phyloP scores from a whole-genome alignment of 2,113 vertebrate species.

The Monarcha castaneiventris region DNA sequence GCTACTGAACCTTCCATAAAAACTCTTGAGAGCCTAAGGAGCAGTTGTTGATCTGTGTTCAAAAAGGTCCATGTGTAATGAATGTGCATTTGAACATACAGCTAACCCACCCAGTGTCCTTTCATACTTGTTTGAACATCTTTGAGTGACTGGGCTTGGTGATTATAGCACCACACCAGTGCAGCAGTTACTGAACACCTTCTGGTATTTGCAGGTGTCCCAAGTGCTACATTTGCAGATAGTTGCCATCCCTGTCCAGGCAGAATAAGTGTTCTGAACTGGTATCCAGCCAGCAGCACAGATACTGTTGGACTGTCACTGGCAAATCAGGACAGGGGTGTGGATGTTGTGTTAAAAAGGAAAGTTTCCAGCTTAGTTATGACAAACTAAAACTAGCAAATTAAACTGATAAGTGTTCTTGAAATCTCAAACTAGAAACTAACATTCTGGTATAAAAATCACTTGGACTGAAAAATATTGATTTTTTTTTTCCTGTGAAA shows the following conservation, averaged over 20 bases:
- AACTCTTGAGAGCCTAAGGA: neutral
- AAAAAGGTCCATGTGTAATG: neutral
- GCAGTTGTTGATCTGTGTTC: neutral
- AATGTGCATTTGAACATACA: neutral
- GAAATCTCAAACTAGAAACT: neutral
- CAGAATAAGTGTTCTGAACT: neutral
- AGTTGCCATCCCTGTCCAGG: neutral
- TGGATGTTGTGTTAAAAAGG: neutral
- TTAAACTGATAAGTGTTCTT: neutral
- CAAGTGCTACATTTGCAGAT: neutral
- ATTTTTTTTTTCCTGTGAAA: constrained; percentile 14
- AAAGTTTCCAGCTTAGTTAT: neutral
- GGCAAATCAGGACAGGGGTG: neutral
- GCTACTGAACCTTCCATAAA: neutral
- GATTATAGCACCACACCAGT: neutral
- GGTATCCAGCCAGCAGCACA: neutral
- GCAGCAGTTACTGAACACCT: neutral
- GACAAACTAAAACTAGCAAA: neutral
- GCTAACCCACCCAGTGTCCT: neutral
- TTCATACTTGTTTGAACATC: neutral
- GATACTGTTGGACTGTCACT: neutral
- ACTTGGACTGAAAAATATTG: constrained; percentile 32
- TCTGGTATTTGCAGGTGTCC: neutral
- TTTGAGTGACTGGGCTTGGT: neutral
- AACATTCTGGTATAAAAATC: constrained; percentile 32